Evolutionary conservation across 2,888 invertebrate species (phyloP).

Genomic region (Callyntrura sp.): DNA sequence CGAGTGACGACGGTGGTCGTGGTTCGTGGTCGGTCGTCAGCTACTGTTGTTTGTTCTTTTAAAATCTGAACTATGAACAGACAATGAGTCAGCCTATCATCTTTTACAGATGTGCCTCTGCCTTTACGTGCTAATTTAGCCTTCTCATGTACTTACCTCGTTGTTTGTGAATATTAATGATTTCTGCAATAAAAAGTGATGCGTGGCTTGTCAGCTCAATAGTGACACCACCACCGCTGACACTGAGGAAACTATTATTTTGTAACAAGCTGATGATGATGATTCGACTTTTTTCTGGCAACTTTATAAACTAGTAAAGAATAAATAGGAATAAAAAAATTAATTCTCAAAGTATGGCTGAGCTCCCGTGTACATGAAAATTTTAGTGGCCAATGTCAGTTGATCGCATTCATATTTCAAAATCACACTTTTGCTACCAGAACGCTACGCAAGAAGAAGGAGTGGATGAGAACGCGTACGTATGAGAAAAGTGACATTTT

Average conservation of each 20-base stretch:
- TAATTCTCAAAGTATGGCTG: background rate
- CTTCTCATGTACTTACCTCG: too few relatives aligned
- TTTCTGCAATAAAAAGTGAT: slow-evolving; percentile 29
- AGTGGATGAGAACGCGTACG: background rate
- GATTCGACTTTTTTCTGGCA: slow-evolving; percentile 12
- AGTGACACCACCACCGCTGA: slow-evolving; percentile 19
- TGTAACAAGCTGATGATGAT: slow-evolving; percentile 40
- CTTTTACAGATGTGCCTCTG: slow-evolving; percentile 3
- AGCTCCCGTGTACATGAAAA: too few relatives aligned
- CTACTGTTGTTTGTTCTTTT: background rate
- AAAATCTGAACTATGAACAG: background rate
- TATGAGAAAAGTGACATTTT: background rate
- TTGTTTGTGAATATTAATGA: slow-evolving; percentile 20
- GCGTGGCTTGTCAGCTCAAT: slow-evolving; percentile 30
- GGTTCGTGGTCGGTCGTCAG: slow-evolving; percentile 49
- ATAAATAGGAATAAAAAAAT: slow-evolving; percentile 45
- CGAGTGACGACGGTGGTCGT: slow-evolving; percentile 24
- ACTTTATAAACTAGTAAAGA: slow-evolving; percentile 25
- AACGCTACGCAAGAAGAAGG: background rate
- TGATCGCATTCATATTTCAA: slow-evolving; percentile 44
- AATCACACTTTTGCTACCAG: slow-evolving; percentile 28
- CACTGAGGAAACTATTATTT: slow-evolving; percentile 34
- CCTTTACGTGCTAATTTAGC: too few relatives aligned
- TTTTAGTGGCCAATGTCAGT: background rate
- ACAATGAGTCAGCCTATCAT: slow-evolving; percentile 18